Base-by-base conservation (phyloP, 2,113 vertebrate genomes). In the Caranx melampygus region DNA sequence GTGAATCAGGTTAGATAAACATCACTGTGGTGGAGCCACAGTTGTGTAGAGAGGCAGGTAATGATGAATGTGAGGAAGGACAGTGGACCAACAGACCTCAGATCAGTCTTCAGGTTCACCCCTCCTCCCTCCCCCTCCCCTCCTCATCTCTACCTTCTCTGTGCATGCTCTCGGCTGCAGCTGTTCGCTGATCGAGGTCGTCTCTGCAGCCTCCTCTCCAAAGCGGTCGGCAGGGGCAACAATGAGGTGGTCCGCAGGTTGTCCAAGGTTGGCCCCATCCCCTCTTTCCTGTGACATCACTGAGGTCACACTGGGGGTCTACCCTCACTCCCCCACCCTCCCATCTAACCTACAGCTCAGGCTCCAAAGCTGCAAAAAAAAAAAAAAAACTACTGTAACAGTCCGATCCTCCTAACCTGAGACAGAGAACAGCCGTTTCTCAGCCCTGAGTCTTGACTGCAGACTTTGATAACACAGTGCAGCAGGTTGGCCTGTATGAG, bases 241-340 rank as follows among this genome's bases (percentile, higher is more conserved):
- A 40, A 47, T 47, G 83, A 91, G 81, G 65, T 83, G 88, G 85
- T 88, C 74, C 79, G n/a, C 89, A 91, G 88, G 86, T 86, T 94
- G 88, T 92, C 92, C 13, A 92, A 95, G 93, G 93, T 95, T 81
- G 84, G 93, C 77, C 78, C 58, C 74, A 10, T 65, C 68, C 54
- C 69, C 44, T 42, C 40, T 31, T 31, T 42, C 40, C 40, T 47
- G 58, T 81, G 79, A 80, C 42, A 14, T 75, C 63, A 31, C 65
- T 60, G 51, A 55, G 59, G 45, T 79, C 37, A 12, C 60, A 11
- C 57, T 8, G 20, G 80, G 20, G 0, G 31, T 6, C 9, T n/a
- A 10, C 51, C 20, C 51, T 8, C n/a, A 6, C 16, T 16, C 3
- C 12, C 47, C 14, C 45, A 2, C 47, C 47, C 16, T 40, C 10